These are phyloP conservation scores for Lepus timidus DNA, from an alignment of 2,113 vertebrate species.

Conservation along the genomic window DNA sequence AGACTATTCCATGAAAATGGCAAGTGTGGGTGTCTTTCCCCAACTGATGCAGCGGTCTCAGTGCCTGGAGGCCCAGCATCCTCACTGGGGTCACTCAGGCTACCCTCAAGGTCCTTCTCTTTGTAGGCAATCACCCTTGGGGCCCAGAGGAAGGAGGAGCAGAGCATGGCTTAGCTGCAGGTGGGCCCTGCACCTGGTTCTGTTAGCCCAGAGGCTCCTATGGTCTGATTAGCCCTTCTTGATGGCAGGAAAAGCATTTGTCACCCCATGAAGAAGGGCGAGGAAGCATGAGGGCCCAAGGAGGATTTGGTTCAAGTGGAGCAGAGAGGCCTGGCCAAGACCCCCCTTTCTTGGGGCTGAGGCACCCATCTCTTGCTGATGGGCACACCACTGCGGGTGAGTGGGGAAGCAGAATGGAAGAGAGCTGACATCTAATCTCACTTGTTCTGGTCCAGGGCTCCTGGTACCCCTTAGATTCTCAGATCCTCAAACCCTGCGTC, in stretches of 20 bases:
- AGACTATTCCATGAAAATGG: background rate
- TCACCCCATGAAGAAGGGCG: constrained; percentile 62
- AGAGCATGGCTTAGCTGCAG: constrained; percentile 73
- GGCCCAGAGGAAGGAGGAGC: constrained; percentile 73
- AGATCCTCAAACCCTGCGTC: accelerated
- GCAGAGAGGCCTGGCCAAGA: background rate
- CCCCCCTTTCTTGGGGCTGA: background rate
- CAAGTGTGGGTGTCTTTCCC: background rate
- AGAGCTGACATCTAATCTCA: background rate
- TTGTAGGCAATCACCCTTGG: constrained; percentile 82
- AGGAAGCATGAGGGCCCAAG: background rate
- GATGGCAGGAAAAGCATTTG: constrained; percentile 71
- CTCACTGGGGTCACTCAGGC: background rate
- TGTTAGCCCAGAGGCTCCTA: constrained; percentile 74
- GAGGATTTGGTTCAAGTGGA: background rate
- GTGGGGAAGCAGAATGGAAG: background rate
- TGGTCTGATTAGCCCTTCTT: no score
- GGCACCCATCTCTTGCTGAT: background rate
- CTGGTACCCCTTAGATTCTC: background rate
- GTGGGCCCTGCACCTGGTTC: constrained; percentile 71
- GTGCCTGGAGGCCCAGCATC: background rate
- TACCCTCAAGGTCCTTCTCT: constrained; percentile 84
- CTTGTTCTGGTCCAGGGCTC: background rate
- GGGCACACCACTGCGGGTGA: background rate
- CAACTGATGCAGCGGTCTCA: background rate